Evolutionary conservation across 1,140 invertebrate genomes (phyloP).

Genomic region (Frieseomelitta varia): DNA sequence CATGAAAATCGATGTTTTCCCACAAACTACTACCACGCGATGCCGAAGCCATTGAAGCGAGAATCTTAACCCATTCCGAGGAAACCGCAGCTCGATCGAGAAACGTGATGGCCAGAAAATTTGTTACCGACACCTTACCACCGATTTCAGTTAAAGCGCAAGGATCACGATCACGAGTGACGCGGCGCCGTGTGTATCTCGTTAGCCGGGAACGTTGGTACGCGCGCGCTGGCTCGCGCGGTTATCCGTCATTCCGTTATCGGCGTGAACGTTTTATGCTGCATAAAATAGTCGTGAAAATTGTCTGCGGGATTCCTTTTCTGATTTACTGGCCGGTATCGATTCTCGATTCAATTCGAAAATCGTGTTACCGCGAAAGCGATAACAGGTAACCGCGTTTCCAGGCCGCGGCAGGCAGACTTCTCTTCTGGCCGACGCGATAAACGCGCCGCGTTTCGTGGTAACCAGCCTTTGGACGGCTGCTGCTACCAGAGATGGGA

Average conservation of each 20-base stretch:
- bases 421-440: not conserved
- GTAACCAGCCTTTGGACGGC: conserved; percentile 5
- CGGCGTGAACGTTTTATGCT: conserved; percentile 12
- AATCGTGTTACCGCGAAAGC: conserved; percentile 51
- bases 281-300: conserved; percentile 54
- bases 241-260: conserved; percentile 45
- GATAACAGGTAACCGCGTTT: conserved; percentile 44
- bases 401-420: not conserved
- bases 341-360: conserved; percentile 54
- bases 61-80: not conserved
- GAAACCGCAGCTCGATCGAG: not conserved
- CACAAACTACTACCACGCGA: not conserved
- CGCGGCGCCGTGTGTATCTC: not conserved
- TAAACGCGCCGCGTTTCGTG: too few relatives aligned
- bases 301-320: conserved; percentile 41
- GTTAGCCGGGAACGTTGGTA: not conserved
- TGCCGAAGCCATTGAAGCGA: not conserved
- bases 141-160: not conserved
- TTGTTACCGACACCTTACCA: not conserved
- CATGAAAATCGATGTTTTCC: not conserved
- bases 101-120: not conserved
- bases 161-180: not conserved
- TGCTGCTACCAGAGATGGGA: conserved; percentile 2
- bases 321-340: conserved; percentile 44
- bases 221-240: not conserved